Conservation (phyloP, 2,797 vertebrate genomes). For the Muscicapa striata region DNA sequence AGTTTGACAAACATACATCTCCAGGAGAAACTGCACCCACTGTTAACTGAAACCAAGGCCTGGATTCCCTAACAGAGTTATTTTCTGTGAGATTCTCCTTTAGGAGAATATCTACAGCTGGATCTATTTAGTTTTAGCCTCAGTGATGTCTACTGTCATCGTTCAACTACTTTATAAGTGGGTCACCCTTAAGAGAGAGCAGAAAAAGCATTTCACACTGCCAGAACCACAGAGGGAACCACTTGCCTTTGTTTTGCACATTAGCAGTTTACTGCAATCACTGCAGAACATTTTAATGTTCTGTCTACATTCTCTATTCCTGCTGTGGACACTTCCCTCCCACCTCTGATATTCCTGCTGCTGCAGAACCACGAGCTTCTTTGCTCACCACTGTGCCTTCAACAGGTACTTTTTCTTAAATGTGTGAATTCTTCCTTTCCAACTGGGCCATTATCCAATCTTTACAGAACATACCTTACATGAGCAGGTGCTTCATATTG, state of each 20-base stretch:
- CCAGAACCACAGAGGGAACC: slow-evolving; percentile 9
- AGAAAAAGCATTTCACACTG: not conserved
- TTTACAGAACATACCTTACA: slow-evolving; percentile 15
- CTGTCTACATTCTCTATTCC: not conserved
- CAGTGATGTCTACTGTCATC: not conserved
- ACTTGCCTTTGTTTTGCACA: not conserved
- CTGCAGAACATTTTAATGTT: not conserved
- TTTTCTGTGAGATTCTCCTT: not conserved
- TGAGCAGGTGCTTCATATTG: slow-evolving; percentile 24
- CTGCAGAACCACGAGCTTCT: not conserved
- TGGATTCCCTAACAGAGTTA: not conserved
- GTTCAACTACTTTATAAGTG: not conserved
- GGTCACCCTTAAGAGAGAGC: not conserved
- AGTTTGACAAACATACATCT: not conserved
- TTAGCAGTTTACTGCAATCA: not conserved
- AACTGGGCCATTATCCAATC: slow-evolving; percentile 12
- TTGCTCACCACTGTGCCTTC: not conserved
- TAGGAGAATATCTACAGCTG: not conserved
- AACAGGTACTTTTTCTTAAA: slow-evolving; percentile 34
- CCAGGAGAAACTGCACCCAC: not conserved
- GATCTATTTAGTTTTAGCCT: not conserved
- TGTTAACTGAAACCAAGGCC: not conserved
- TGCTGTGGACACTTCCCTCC: not conserved
- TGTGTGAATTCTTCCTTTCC: slow-evolving; percentile 2
- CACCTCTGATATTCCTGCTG: not conserved